A percentile compares a stretch with the other conserved stretches of the same genome.
Conservation (phyloP, 2,113 vertebrate genomes). For the Eulemur macaco region DNA sequence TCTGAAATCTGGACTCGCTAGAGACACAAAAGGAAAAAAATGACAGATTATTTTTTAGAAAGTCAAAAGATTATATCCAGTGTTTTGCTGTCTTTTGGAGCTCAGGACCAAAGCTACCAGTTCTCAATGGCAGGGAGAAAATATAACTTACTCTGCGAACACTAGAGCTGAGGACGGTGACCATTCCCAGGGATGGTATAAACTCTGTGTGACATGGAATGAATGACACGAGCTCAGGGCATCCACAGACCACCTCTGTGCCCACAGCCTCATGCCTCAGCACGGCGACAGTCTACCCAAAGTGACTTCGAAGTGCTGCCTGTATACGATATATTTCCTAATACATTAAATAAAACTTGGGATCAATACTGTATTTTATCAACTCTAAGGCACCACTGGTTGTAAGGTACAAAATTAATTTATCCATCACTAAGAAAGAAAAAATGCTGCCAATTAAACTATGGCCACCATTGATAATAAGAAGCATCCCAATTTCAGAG, state of each 20-base stretch:
- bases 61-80: neutral
- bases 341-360: neutral
- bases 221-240: too few relatives aligned
- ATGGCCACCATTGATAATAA: neutral
- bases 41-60: neutral
- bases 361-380: neutral
- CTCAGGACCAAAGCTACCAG: neutral
- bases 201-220: rapidly evolving
- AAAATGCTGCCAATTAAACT: neutral
- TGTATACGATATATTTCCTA: neutral
- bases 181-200: neutral
- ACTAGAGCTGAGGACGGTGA: neutral
- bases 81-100: neutral
- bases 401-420: neutral
- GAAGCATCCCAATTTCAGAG: neutral
- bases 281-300: rapidly evolving
- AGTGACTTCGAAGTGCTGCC: neutral
- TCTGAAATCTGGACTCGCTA: slow-evolving; percentile 80
- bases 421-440: neutral
- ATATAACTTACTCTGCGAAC: neutral
- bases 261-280: neutral
- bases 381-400: neutral
- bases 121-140: neutral
- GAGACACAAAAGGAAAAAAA: slow-evolving; percentile 29
- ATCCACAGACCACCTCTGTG: neutral